phyloP scores from a whole-genome alignment of 2,113 vertebrate genomes.

The Pachyramphus minor region DNA sequence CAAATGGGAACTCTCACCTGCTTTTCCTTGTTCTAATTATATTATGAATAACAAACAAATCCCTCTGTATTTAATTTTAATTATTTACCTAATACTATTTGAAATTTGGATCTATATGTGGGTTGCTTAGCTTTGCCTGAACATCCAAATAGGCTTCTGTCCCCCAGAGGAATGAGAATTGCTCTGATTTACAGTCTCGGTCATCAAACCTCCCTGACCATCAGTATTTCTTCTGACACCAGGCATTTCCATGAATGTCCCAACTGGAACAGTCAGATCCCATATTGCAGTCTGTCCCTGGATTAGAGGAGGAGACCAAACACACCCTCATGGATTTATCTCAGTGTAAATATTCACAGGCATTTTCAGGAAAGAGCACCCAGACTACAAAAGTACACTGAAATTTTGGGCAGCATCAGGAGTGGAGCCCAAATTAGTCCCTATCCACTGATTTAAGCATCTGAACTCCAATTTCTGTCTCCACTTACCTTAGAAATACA shows the following conservation, averaged over 20 bases:
- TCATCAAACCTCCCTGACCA: background rate
- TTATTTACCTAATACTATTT: background rate
- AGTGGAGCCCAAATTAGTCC: background rate
- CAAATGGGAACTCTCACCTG: rapidly evolving
- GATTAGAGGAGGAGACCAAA: background rate
- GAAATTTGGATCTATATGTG: background rate
- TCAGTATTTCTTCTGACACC: background rate
- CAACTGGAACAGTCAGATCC: background rate
- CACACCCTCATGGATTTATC: background rate
- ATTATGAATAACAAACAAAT: background rate
- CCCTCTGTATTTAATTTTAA: background rate
- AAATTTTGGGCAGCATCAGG: background rate
- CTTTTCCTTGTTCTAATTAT: background rate
- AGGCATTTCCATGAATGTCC: background rate
- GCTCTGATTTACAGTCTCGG: background rate
- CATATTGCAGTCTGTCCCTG: background rate
- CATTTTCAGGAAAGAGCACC: background rate
- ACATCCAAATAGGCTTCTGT: background rate
- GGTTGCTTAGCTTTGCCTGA: background rate
- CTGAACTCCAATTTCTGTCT: rapidly evolving
- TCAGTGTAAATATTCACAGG: background rate
- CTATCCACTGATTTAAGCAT: background rate
- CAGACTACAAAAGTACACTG: rapidly evolving
- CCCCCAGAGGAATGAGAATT: background rate
- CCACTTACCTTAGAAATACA: background rate